phyloP scores from a whole-genome alignment of 2,797 vertebrate species.

The Gymnothorax reevesii region DNA sequence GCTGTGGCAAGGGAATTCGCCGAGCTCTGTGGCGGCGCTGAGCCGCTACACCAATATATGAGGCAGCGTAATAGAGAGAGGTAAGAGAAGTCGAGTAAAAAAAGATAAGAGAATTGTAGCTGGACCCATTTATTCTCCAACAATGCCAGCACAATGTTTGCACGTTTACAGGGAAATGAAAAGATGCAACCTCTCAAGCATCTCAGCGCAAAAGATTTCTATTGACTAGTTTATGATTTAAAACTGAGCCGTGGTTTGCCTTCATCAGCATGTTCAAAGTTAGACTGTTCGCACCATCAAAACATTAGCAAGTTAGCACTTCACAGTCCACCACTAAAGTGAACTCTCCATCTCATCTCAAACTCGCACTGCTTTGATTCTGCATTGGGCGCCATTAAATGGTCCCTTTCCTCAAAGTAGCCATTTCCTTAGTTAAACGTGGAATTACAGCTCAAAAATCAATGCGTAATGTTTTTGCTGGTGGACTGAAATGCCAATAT shows the following conservation, averaged over 20 bases:
- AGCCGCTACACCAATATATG: not conserved
- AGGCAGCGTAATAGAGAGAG: not conserved
- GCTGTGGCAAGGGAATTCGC: not conserved
- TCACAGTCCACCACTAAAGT: no score
- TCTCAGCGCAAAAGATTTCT: no score
- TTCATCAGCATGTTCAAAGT: no score
- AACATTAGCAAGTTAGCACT: no score
- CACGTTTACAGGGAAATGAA: not conserved
- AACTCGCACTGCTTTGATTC: not conserved
- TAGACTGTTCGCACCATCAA: no score
- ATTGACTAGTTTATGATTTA: no score
- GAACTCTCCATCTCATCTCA: no score
- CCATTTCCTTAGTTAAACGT: not conserved
- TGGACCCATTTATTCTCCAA: not conserved
- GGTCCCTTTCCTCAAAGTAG: not conserved
- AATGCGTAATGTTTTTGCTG: not conserved
- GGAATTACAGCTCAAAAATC: not conserved
- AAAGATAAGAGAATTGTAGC: not conserved
- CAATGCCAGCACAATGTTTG: not conserved
- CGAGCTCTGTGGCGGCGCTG: not conserved
- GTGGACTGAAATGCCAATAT: not conserved
- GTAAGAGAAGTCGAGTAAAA: not conserved
- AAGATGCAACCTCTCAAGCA: not conserved
- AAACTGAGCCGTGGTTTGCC: no score
- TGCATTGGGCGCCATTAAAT: not conserved